phyloP scores from a whole-genome alignment of 1,140 invertebrate genomes.

The Zaprionus camerounensis region DNA sequence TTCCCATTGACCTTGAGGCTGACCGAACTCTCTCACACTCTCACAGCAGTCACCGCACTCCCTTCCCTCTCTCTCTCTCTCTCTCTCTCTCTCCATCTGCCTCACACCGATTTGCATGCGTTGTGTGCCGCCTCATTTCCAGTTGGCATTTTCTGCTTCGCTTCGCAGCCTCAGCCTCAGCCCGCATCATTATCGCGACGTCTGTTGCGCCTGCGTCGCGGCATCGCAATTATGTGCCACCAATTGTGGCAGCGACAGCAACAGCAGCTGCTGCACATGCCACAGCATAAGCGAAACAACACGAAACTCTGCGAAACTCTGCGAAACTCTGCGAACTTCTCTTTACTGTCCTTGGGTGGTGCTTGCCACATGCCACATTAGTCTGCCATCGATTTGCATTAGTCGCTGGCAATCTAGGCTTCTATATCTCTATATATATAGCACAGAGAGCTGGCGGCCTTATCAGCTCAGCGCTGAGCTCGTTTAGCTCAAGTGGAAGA shows the following conservation, averaged over 20 bases:
- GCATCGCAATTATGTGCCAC: conserved; percentile 56
- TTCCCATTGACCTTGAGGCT: conserved; percentile 63
- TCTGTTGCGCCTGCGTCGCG: conserved; percentile 38
- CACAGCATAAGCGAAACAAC: conserved; percentile 17
- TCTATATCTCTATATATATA: not conserved
- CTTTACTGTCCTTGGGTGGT: not conserved
- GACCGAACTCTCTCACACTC: conserved; percentile 17
- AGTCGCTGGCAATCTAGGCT: not conserved
- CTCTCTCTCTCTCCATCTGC: not conserved
- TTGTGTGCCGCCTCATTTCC: conserved; percentile 76
- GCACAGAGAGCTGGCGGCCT: conserved; percentile 20
- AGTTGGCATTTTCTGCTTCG: conserved; percentile 69
- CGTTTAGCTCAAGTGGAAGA: conserved; percentile 24
- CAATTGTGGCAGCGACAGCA: conserved; percentile 32
- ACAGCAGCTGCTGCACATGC: conserved; percentile 56
- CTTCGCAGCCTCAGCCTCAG: conserved; percentile 9
- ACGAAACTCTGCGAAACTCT: not conserved
- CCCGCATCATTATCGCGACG: conserved; percentile 42
- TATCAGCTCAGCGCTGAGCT: conserved; percentile 43
- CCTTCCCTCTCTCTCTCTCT: not conserved
- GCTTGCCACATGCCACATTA: not conserved
- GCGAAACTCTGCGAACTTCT: not conserved
- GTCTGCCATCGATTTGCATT: not conserved
- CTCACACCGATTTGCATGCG: conserved; percentile 36
- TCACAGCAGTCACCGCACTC: conserved; percentile 13